A percentile compares a stretch with the other conserved stretches of the same genome.
phyloP scores from a whole-genome alignment of 2,797 vertebrate species.

The Australoheros facetus region DNA sequence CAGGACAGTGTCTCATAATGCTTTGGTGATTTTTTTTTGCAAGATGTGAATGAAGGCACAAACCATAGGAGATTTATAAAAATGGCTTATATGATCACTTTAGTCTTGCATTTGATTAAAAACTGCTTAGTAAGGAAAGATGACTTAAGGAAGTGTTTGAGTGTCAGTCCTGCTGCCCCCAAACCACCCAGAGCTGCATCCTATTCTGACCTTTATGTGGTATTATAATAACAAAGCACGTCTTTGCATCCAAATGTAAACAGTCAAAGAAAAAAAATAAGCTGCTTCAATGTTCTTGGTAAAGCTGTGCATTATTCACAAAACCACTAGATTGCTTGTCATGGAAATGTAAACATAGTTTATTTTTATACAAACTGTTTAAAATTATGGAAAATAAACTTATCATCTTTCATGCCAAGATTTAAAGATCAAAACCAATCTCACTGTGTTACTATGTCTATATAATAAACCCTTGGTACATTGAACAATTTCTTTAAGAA shows the following conservation, averaged over 20 bases:
- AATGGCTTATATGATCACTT: background rate
- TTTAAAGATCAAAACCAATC: background rate
- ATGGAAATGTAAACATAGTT: background rate
- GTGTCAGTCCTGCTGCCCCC: background rate
- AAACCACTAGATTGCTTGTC: background rate
- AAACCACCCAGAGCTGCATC: background rate
- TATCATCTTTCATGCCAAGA: background rate
- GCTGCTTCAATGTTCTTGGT: background rate
- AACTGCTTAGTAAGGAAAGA: background rate
- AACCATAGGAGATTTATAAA: background rate
- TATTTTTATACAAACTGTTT: background rate
- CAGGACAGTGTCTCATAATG: background rate
- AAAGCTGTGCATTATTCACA: background rate
- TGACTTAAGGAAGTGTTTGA: background rate
- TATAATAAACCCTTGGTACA: background rate
- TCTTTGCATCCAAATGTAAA: background rate
- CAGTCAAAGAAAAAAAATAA: background rate
- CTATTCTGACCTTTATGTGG: background rate
- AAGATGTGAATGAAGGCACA: slow-evolving; percentile 22
- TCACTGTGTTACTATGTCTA: background rate
- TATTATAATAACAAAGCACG: background rate
- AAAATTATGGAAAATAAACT: background rate
- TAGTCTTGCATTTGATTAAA: background rate
- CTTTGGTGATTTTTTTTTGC: slow-evolving; percentile 6
- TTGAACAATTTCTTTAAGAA: background rate